Evolutionary conservation across 2,888 invertebrate genomes (phyloP).

Genomic region (Xiphydria camelus): DNA sequence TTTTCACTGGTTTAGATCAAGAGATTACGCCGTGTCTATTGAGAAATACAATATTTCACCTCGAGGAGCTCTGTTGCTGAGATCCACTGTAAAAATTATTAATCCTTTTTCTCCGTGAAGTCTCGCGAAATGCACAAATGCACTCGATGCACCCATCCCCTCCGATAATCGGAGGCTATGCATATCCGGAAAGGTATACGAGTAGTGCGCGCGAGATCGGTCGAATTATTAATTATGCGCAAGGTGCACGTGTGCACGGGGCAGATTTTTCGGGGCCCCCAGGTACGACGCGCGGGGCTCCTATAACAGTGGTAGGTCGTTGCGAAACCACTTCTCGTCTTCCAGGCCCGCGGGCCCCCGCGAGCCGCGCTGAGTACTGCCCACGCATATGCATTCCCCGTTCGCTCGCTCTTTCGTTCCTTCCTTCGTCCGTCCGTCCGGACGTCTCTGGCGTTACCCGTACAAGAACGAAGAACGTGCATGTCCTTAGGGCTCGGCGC

Average conservation of each 20-base stretch:
- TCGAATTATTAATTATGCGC: slow-evolving; percentile 35
- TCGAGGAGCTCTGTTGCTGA: too few species aligned
- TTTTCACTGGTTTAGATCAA: too few species aligned
- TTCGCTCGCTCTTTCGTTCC: slow-evolving; percentile 4
- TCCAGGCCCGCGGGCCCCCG: slow-evolving; percentile 36
- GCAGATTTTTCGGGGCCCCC: slow-evolving; percentile 23
- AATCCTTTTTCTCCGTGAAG: too few species aligned
- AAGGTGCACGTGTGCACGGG: slow-evolving; percentile 34
- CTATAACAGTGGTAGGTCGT: slow-evolving; percentile 38
- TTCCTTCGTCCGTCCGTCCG: slow-evolving; percentile 17
- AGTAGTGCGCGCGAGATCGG: too few species aligned
- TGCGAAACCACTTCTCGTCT: slow-evolving; percentile 47
- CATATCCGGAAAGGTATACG: too few species aligned
- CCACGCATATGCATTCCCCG: slow-evolving; percentile 35
- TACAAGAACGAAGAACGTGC: slow-evolving; percentile 29
- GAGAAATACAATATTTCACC: too few species aligned
- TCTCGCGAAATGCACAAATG: too few species aligned
- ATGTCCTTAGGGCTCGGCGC: slow-evolving; percentile 39
- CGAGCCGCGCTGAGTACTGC: slow-evolving; percentile 30
- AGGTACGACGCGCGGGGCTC: slow-evolving; percentile 23
- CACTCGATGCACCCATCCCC: too few species aligned
- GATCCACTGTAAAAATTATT: too few species aligned
- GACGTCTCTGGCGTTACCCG: slow-evolving; percentile 28
- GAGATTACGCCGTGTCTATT: too few species aligned
- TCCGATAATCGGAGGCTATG: too few species aligned